phyloP scores from a whole-genome alignment of 2,888 invertebrate species.

The Oeneis ivallda region DNA sequence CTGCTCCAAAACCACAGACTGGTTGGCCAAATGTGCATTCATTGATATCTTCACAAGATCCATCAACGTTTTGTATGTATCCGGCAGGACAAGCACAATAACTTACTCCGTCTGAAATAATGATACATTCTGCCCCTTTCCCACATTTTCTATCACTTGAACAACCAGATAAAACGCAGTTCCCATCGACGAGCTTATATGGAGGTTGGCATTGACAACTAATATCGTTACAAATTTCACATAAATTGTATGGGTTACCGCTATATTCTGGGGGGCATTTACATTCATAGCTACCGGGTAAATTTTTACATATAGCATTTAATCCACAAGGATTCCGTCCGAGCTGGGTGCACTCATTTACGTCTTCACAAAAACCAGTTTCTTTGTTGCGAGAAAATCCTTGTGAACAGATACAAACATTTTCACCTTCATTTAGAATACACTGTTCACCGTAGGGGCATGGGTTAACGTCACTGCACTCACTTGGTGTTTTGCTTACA shows the following conservation, averaged over 20 bases:
- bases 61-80: conserved; percentile 87
- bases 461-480: conserved; percentile 88
- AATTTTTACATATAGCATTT: conserved; percentile 94
- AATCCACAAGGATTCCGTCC: conserved; percentile 92
- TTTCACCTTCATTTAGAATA: conserved; percentile 88
- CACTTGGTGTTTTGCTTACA: conserved; percentile 83
- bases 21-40: conserved; percentile 90
- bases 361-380: conserved; percentile 89
- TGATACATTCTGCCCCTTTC: conserved; percentile 93
- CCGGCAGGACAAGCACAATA: conserved; percentile 97
- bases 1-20: conserved; percentile 92
- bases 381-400: conserved; percentile 90
- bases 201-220: conserved; percentile 94
- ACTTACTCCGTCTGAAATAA: conserved; percentile 93
- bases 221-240: conserved; percentile 91
- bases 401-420: conserved; percentile 94
- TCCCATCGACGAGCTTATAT: conserved; percentile 90
- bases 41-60: conserved; percentile 92
- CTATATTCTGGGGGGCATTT: conserved; percentile 93
- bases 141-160: conserved; percentile 91
- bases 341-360: conserved; percentile 91
- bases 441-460: conserved; percentile 94
- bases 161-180: conserved; percentile 92
- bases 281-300: conserved; percentile 96
- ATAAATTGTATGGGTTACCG: conserved; percentile 93